Conservation (phyloP, 2,797 vertebrate species). For the Lutjanus campechanus region DNA sequence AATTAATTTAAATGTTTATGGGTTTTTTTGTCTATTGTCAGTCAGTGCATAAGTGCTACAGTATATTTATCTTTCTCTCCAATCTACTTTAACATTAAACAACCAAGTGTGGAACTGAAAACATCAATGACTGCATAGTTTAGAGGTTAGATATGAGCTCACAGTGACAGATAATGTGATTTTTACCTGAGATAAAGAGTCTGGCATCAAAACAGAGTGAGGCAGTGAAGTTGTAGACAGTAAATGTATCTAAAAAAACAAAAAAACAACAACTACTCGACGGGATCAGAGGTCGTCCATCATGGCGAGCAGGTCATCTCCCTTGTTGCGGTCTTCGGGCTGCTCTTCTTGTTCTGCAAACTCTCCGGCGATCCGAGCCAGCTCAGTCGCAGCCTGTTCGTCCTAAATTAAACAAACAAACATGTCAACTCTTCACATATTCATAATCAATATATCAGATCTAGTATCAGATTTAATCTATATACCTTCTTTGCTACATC, state of each 20-base stretch:
- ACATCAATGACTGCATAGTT: constrained; percentile 14
- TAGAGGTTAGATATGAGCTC: constrained; percentile 2
- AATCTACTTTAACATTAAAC: not conserved
- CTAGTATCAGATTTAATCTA: not conserved
- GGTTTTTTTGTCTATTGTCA: not conserved
- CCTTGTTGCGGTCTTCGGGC: constrained; percentile 81
- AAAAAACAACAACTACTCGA: not conserved
- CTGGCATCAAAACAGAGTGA: not conserved
- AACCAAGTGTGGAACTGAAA: not conserved
- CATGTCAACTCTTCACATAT: not conserved
- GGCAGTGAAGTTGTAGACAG: not conserved
- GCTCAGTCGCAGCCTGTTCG: constrained; percentile 81
- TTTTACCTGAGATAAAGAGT: constrained; percentile 5
- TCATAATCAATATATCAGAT: not conserved
- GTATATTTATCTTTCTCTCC: not conserved
- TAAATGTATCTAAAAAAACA: not conserved
- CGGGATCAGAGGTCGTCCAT: constrained; percentile 90
- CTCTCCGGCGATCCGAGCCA: constrained; percentile 89
- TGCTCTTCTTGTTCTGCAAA: constrained; percentile 81
- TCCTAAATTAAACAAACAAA: constrained; percentile 81
- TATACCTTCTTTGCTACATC: too few species aligned
- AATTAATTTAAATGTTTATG: not conserved
- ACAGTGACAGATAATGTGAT: constrained; percentile 2
- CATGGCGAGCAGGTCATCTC: constrained; percentile 92
- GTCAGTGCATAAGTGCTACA: not conserved